Evolutionary conservation across 2,797 vertebrate genomes (phyloP).

Genomic region (Poecilia gillii): DNA sequence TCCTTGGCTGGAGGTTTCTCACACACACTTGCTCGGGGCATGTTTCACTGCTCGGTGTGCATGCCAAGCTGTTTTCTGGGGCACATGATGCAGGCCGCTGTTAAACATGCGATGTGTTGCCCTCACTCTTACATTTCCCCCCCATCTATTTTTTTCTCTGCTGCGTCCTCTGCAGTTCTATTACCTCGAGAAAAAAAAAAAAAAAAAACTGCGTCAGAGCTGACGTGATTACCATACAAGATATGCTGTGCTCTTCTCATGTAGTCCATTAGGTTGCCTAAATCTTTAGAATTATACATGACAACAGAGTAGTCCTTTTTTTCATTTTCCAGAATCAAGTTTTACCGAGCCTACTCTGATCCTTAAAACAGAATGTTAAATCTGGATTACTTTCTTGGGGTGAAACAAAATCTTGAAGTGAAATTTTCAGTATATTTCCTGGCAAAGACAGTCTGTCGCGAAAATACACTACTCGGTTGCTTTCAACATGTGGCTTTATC

Average conservation of each 20-base stretch:
- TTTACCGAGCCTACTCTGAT: constrained; percentile 5
- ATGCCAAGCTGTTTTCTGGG: constrained; percentile 58
- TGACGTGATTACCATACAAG: constrained; percentile 65
- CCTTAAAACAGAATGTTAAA: constrained; percentile 7
- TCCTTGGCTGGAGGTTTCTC: constrained; percentile 37
- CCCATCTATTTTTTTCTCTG: constrained; percentile 10
- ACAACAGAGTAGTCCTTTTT: constrained; percentile 11
- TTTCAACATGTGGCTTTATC: not conserved
- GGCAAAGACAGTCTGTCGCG: not conserved
- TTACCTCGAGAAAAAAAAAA: constrained; percentile 52
- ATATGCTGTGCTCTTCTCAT: constrained; percentile 58
- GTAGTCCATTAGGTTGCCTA: constrained; percentile 57
- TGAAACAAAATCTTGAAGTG: too few species aligned
- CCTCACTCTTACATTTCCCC: constrained; percentile 4
- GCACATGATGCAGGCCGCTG: constrained; percentile 49
- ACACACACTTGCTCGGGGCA: constrained; percentile 34
- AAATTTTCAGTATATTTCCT: not conserved
- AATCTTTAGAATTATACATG: constrained; percentile 37
- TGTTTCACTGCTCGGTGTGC: constrained; percentile 46
- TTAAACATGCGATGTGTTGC: constrained; percentile 23
- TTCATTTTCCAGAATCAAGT: constrained; percentile 14
- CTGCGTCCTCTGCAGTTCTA: constrained; percentile 34
- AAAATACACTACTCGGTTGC: not conserved
- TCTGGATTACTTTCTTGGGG: not conserved
- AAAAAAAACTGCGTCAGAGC: constrained; percentile 54